Conservation (phyloP, 2,113 vertebrate genomes). For the Macroglossus sobrinus region DNA sequence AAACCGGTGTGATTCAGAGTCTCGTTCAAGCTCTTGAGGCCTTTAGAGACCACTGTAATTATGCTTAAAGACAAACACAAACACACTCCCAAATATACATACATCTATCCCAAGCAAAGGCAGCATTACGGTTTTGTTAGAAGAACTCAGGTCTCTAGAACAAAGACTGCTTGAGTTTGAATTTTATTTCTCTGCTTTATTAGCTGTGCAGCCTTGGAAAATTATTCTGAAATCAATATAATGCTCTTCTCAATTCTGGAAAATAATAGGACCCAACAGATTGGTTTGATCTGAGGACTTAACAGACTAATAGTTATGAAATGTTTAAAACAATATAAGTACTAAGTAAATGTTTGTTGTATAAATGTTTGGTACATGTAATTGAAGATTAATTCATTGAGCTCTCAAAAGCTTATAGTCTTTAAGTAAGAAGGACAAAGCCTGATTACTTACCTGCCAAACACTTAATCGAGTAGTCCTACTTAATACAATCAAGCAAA, state of each 20-base stretch:
- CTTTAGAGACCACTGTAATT: not conserved
- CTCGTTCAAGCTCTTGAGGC: not conserved
- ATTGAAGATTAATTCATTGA: not conserved
- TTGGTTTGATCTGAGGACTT: not conserved
- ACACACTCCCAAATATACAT: too few relatives aligned
- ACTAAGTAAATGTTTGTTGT: not conserved
- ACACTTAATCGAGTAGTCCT: not conserved
- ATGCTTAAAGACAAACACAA: not conserved
- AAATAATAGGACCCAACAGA: not conserved
- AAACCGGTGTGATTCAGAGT: not conserved
- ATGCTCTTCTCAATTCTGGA: not conserved
- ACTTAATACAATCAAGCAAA: not conserved
- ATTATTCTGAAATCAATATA: accelerated
- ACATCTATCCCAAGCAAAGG: not conserved
- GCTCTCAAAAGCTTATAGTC: not conserved
- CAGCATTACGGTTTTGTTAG: accelerated
- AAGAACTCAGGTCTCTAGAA: not conserved
- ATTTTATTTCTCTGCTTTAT: not conserved
- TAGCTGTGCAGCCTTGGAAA: not conserved
- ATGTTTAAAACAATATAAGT: not conserved
- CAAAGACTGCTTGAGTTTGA: not conserved
- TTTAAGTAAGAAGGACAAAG: not conserved
- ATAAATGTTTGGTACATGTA: not conserved
- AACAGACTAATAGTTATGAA: not conserved
- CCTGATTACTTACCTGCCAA: not conserved